These are phyloP conservation scores for Hypena proboscidalis DNA, from an alignment of 2,888 invertebrate genomes.

Conservation along the genomic window DNA sequence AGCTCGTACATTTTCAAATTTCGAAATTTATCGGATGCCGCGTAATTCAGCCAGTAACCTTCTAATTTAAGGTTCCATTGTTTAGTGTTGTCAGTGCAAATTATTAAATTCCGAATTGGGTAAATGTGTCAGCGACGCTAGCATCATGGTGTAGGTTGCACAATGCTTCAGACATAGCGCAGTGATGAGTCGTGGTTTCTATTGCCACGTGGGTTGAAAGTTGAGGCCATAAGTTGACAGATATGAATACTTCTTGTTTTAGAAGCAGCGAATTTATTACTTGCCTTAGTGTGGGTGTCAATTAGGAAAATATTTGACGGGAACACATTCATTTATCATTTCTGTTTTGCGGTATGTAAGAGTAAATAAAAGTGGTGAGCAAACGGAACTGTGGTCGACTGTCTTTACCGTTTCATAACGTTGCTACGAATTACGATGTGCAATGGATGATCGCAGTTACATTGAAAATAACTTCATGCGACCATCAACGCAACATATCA, in stretches of 20 bases:
- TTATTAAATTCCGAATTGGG: conserved; percentile 72
- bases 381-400: conserved; percentile 44
- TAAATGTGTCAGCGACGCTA: conserved; percentile 70
- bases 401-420: conserved; percentile 55
- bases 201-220: conserved; percentile 69
- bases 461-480: conserved; percentile 58
- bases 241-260: conserved; percentile 66
- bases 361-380: conserved; percentile 27
- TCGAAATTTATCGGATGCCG: conserved; percentile 57
- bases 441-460: conserved; percentile 55
- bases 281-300: conserved; percentile 41
- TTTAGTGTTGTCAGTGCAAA: conserved; percentile 68
- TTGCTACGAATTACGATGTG: conserved; percentile 54
- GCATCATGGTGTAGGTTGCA: conserved; percentile 65
- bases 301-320: conserved; percentile 48
- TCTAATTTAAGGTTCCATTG: conserved; percentile 74
- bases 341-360: conserved; percentile 17
- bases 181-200: conserved; percentile 67
- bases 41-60: conserved; percentile 60
- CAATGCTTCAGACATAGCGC: conserved; percentile 65
- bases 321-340: not conserved
- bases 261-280: conserved; percentile 58
- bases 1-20: conserved; percentile 45
- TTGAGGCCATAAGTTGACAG: conserved; percentile 75
- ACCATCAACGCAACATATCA: conserved; percentile 33